Base-by-base conservation (phyloP, 2,113 vertebrate species). In the Tenrec ecaudatus region DNA sequence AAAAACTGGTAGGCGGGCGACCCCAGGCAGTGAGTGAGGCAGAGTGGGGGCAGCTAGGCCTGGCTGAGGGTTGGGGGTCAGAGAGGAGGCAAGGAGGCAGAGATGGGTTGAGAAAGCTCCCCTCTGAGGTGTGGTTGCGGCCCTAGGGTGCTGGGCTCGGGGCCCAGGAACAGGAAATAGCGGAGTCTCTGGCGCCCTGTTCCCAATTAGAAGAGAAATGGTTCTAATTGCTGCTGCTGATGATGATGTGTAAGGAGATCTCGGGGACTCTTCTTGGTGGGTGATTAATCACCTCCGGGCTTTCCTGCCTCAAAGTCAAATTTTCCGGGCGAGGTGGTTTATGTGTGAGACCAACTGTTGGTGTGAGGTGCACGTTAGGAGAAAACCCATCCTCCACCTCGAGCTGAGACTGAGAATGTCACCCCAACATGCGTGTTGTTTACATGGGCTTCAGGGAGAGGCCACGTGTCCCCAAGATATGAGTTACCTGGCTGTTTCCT, bases 221-320 rank as follows among this genome's bases (percentile, higher is more conserved):
- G 2, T 71, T 68, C 82, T 80, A 22, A 58, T 82, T 89, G 31
- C 60, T 36, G 85, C 85, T 33, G 82, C 40, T 15, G 40, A 38
- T 33, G 58, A 38, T 4, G 69, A 77, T 64, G 57, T 75, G 78
- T 82, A 64, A 83, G 81, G 78, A 79, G 57, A 31, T 90, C n/a
- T 40, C 60, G 29, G 23, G 43, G 79, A 91, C 36, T 82, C 43
- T 38, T 75, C 82, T 77, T 40, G 47, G 58, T 53, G 53, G 84
- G 53, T 82, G 29, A 89, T 73, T 38, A 91, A 83, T 85, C 62
- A 38, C 58, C 60, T 93, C 73, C 43, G 27, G 78, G 16, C 85
- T 81, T 91, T 83, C 73, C 71, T 86, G 75, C 86, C 86, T 86
- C 66, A 29, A 66, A 89, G 58, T 76, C 80, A 38, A 47, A 14